Evolutionary conservation across 2,797 vertebrate genomes (phyloP).

Genomic region (Emydoidea blandingii): DNA sequence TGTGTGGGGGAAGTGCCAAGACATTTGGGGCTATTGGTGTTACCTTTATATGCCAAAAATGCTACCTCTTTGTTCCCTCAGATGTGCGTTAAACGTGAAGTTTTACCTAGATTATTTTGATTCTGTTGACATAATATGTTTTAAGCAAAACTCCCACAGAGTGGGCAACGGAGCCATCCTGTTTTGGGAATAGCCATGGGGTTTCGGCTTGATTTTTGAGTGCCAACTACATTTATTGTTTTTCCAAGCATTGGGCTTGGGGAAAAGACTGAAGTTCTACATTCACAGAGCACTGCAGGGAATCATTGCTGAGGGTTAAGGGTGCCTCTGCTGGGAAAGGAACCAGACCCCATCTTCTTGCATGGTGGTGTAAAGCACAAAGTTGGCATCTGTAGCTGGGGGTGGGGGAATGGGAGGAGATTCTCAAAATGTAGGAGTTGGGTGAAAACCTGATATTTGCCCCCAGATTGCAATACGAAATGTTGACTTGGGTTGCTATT

Average conservation of each 20-base stretch:
- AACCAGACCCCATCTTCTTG: background rate
- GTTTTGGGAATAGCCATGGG: background rate
- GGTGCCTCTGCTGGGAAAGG: too few species aligned
- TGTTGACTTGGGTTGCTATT: rapidly evolving
- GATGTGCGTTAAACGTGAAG: background rate
- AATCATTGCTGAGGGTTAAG: too few species aligned
- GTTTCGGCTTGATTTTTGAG: background rate
- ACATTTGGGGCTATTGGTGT: rapidly evolving
- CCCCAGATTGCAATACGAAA: background rate
- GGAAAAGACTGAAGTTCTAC: background rate
- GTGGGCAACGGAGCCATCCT: background rate
- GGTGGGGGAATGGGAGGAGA: background rate
- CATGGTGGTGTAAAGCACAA: background rate
- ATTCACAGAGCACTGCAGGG: too few species aligned
- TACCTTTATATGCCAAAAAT: background rate
- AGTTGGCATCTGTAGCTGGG: too few species aligned
- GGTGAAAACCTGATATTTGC: background rate
- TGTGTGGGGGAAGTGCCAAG: background rate
- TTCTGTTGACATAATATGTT: background rate
- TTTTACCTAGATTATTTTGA: background rate
- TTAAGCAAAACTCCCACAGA: background rate
- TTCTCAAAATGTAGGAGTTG: background rate
- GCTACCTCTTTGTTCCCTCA: background rate
- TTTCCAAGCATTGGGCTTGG: background rate
- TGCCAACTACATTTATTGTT: background rate